Base-by-base conservation (phyloP, 2,888 invertebrate species). In the Pyrgus malvae region DNA sequence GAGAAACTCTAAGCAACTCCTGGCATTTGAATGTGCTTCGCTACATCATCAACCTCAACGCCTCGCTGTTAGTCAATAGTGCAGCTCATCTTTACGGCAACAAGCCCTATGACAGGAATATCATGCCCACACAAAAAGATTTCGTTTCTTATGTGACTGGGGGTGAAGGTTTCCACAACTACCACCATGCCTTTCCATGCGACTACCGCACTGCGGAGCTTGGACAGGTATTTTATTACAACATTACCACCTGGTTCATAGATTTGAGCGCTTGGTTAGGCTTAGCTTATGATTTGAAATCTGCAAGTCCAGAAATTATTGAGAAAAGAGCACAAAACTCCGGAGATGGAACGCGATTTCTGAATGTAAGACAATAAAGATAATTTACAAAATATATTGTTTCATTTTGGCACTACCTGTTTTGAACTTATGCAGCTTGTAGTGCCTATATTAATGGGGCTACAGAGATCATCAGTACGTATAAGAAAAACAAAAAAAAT, bases 41-140 rank as follows among this genome's bases (percentile, higher is more conserved):
- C 29, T 93, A 93, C 69, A 75, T 84, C 8, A 62, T 90, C 45
- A 89, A 87, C 4, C 84, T 94, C 11, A 92, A 94, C 69, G 80
- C 85, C 56, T 93, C 93, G 0, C 94, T 93, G 91, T 75, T 92
- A n/a, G 92, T 94, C 1, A 94, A 94, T 78, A 93, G 92, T 61
- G 91, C 89, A 2, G 93, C 93, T 9, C 94, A 94, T 70, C 67
- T 80, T 21, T 90, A 78, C 77, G 90, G 90, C 0, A 69, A 75
- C 33, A 81, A 76, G 45, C 86, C 90, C 19, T 91, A 90, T 48
- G 83, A 93, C 54, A 76, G 69, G 61, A 62, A 48, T 4, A 72
- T 83, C 16, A 7, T 59, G 16, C 69, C 82, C 1, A 58, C 59
- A 0, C 70, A 82, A 55, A 79, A 71, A 25, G 3, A 61, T 0